These are phyloP conservation scores for Chrysolina haemoptera DNA, from an alignment of 2,888 invertebrate genomes.

Conservation along the genomic window DNA sequence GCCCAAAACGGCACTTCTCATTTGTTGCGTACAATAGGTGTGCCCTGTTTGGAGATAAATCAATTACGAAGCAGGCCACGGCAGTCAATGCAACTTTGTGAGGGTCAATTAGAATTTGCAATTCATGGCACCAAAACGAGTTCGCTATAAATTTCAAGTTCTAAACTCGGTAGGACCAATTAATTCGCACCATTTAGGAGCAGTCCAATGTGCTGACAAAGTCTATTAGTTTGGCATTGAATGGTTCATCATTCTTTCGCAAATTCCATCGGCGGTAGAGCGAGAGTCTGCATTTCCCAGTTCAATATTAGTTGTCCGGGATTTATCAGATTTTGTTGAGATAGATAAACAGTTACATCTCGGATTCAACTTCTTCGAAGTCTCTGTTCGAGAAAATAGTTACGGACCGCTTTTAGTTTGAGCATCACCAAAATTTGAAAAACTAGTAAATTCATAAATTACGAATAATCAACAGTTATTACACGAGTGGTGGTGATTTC, in stretches of 20 bases:
- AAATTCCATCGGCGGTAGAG: too few species aligned
- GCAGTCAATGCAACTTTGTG: conserved; percentile 60
- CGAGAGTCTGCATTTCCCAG: too few species aligned
- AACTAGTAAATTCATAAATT: too few species aligned
- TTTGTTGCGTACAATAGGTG: conserved; percentile 63
- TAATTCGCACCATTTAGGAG: conserved; percentile 11
- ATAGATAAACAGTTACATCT: too few species aligned
- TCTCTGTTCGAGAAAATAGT: too few species aligned
- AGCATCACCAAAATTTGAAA: too few species aligned
- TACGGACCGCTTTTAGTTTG: too few species aligned
- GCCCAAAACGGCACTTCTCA: conserved; percentile 51
- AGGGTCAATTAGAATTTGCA: conserved; percentile 62
- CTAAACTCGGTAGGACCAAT: conserved; percentile 16
- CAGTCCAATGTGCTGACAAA: conserved; percentile 20
- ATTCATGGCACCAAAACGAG: conserved; percentile 55
- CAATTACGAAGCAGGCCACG: conserved; percentile 60
- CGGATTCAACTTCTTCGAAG: too few species aligned
- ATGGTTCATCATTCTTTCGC: neutral
- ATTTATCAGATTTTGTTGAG: too few species aligned
- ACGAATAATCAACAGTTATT: too few species aligned
- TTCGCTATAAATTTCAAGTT: conserved; percentile 27
- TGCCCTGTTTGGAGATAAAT: conserved; percentile 64
- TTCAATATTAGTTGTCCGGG: too few species aligned
- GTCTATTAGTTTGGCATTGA: neutral
- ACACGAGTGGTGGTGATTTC: too few species aligned